Evolutionary conservation across 2,888 invertebrate genomes (phyloP).

Genomic region (Tiliacea aurago): DNA sequence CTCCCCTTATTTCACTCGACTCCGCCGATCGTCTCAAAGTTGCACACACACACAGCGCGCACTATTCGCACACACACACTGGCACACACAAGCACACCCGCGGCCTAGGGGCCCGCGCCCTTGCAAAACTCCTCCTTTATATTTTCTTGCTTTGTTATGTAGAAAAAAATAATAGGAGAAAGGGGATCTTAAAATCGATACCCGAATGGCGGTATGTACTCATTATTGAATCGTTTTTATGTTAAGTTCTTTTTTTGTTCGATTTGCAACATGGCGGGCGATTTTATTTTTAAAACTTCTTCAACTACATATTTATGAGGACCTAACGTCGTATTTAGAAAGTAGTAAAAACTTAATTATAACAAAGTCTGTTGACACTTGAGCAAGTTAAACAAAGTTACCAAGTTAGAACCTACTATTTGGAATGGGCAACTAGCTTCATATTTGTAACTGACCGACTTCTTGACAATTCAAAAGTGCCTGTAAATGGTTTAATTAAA

Average conservation of each 20-base stretch:
- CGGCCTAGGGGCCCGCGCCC: conserved; percentile 82
- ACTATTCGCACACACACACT: conserved; percentile 65
- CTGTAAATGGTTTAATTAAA: too few relatives aligned
- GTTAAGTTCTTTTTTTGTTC: conserved; percentile 57
- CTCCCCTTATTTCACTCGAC: conserved; percentile 85
- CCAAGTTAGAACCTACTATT: too few relatives aligned
- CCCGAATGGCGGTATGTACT: conserved; percentile 83
- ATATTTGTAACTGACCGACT: too few relatives aligned
- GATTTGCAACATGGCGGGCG: conserved; percentile 45
- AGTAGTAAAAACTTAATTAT: neutral
- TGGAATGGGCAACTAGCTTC: too few relatives aligned
- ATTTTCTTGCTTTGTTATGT: conserved; percentile 90
- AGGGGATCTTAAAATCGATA: conserved; percentile 90
- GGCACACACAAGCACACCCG: conserved; percentile 61
- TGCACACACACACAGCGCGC: conserved; percentile 74
- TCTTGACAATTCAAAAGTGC: too few relatives aligned
- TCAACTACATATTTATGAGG: neutral
- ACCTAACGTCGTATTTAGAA: neutral
- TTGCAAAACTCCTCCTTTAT: conserved; percentile 89
- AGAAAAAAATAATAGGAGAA: conserved; percentile 88
- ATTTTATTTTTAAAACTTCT: neutral
- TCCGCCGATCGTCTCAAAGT: conserved; percentile 88
- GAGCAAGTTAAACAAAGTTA: neutral
- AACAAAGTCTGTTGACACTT: neutral
- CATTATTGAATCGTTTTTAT: conserved; percentile 68